Evolutionary conservation across 2,113 vertebrate species (phyloP).

Genomic region (Sardina pilchardus): DNA sequence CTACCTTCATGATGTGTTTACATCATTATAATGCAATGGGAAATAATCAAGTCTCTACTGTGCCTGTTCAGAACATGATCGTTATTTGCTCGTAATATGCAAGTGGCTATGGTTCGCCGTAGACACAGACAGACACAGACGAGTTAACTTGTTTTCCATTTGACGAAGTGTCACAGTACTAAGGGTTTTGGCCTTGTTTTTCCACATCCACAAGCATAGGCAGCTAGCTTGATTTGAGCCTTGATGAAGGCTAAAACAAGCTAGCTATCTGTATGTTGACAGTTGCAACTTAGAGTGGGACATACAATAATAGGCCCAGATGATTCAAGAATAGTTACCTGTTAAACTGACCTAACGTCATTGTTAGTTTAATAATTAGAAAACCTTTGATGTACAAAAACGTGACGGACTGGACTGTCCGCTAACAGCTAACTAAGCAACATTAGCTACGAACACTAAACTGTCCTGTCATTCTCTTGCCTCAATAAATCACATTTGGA

Average conservation of each 20-base stretch:
- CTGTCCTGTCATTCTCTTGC: constrained; percentile 41
- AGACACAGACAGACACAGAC: neutral
- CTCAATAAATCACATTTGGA: neutral
- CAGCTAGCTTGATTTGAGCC: neutral
- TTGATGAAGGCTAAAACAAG: neutral
- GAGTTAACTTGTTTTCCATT: neutral
- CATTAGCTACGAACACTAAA: constrained; percentile 37
- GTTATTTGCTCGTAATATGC: no score
- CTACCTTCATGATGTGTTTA: neutral
- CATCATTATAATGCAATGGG: neutral
- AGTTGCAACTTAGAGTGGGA: neutral
- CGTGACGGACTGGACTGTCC: neutral
- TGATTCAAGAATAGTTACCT: neutral
- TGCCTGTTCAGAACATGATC: no score
- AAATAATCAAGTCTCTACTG: neutral
- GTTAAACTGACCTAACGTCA: neutral
- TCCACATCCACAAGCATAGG: neutral
- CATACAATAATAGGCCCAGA: neutral
- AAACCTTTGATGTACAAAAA: neutral
- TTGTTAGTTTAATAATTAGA: neutral
- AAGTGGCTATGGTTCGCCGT: no score
- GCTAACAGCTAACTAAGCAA: constrained; percentile 15
- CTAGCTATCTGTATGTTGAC: neutral
- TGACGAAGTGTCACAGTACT: neutral
- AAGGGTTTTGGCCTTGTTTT: constrained; percentile 15